Percentiles rank a stretch among this genome's conserved stretches.
phyloP scores from a whole-genome alignment of 2,888 invertebrate genomes.

The Thysanoteuthis rhombus region DNA sequence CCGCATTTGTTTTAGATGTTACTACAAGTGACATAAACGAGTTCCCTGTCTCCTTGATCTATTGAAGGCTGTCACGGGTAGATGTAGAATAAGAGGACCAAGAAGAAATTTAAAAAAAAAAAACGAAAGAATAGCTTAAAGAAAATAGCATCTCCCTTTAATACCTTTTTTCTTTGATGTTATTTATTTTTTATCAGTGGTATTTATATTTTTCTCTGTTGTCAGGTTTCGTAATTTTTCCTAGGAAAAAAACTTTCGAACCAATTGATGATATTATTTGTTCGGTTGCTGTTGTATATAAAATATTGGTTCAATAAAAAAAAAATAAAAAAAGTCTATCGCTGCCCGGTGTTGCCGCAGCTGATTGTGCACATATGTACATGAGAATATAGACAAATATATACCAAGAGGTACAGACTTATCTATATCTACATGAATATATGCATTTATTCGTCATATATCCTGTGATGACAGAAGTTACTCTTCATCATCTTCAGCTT shows the following conservation, averaged over 20 bases:
- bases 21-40: background rate
- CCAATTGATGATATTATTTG: conserved; percentile 12
- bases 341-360: background rate
- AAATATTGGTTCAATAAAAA: background rate
- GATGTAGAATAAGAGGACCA: background rate
- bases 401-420: background rate
- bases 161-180: background rate
- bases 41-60: background rate
- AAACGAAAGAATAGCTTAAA: background rate
- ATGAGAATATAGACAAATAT: background rate
- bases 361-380: background rate
- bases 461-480: conserved; percentile 13
- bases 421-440: background rate
- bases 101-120: background rate
- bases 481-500: conserved; percentile 66
- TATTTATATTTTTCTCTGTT: too few relatives aligned
- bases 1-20: background rate
- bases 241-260: background rate
- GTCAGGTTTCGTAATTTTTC: background rate
- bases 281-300: background rate
- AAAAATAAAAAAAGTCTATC: background rate
- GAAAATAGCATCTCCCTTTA: background rate
- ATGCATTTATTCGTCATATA: background rate
- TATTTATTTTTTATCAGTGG: background rate
- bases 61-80: background rate